phyloP scores from a whole-genome alignment of 1,140 invertebrate genomes.

The Lordiphosa collinella region DNA sequence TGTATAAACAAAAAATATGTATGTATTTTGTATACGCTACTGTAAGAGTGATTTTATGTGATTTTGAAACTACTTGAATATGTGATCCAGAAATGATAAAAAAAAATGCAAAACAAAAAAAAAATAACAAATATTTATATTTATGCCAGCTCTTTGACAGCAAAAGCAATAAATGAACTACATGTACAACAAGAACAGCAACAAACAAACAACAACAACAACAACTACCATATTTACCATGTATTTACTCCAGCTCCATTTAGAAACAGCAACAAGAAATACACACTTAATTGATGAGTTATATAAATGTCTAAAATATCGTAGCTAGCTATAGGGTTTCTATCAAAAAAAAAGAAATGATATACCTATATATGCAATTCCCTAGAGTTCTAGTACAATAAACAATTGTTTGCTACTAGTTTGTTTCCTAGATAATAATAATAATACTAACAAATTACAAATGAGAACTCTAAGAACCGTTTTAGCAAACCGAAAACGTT shows the following conservation, averaged over 20 bases:
- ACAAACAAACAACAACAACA: constrained; percentile 22
- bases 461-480: constrained; percentile 19
- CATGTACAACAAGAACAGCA: constrained; percentile 61
- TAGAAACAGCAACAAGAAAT: constrained; percentile 41
- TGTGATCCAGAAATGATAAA: constrained; percentile 71
- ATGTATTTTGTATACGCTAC: constrained; percentile 78
- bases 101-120: constrained; percentile 25
- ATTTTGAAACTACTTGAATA: constrained; percentile 78
- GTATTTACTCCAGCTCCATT: constrained; percentile 64
- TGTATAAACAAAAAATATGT: constrained; percentile 44
- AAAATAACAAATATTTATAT: constrained; percentile 52
- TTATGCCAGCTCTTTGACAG: constrained; percentile 44
- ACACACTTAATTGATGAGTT: constrained; percentile 22
- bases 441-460: constrained; percentile 46
- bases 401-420: constrained; percentile 61
- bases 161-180: constrained; percentile 49
- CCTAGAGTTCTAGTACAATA: constrained; percentile 56
- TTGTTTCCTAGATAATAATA: constrained; percentile 69
- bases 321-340: constrained; percentile 55
- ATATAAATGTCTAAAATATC: constrained; percentile 66
- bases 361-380: constrained; percentile 52
- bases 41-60: constrained; percentile 78
- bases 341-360: constrained; percentile 10
- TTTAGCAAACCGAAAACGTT: constrained; percentile 28
- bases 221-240: constrained; percentile 3